Evolutionary conservation across 1,140 invertebrate genomes (phyloP).

Genomic region (Drosophila quadrilineata): DNA sequence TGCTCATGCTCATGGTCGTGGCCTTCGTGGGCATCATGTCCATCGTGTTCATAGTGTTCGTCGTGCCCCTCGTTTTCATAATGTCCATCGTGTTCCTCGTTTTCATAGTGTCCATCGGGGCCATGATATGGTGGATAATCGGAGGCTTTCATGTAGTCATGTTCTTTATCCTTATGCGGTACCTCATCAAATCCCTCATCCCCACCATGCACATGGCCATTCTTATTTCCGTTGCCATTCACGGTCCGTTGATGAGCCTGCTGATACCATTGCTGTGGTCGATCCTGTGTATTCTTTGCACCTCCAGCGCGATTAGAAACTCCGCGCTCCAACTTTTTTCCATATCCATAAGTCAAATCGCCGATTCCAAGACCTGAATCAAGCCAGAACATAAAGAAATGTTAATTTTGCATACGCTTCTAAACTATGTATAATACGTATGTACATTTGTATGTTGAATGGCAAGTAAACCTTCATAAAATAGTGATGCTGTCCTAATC

Average conservation of each 20-base stretch:
- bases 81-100: conserved; percentile 4
- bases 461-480: no score
- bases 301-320: conserved; percentile 14
- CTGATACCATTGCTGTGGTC: conserved; percentile 42
- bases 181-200: conserved; percentile 40
- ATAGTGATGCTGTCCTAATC: no score
- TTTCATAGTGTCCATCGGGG: no score
- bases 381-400: no score
- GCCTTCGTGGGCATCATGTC: conserved; percentile 23
- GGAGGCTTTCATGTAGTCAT: conserved; percentile 39
- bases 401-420: background rate
- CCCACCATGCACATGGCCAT: conserved; percentile 26
- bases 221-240: conserved; percentile 25
- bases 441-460: no score
- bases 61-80: conserved; percentile 14
- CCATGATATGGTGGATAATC: conserved; percentile 45
- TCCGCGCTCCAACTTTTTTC: conserved; percentile 23
- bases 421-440: background rate
- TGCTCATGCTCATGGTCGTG: conserved; percentile 19
- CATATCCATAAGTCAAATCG: conserved; percentile 31
- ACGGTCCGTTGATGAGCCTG: conserved; percentile 31
- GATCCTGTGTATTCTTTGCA: conserved; percentile 21
- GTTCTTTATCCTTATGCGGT: conserved; percentile 42
- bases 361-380: conserved; percentile 41
- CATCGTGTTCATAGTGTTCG: conserved; percentile 12